Base-by-base conservation (phyloP, 1,140 invertebrate genomes). In the Lepidostoma basale region DNA sequence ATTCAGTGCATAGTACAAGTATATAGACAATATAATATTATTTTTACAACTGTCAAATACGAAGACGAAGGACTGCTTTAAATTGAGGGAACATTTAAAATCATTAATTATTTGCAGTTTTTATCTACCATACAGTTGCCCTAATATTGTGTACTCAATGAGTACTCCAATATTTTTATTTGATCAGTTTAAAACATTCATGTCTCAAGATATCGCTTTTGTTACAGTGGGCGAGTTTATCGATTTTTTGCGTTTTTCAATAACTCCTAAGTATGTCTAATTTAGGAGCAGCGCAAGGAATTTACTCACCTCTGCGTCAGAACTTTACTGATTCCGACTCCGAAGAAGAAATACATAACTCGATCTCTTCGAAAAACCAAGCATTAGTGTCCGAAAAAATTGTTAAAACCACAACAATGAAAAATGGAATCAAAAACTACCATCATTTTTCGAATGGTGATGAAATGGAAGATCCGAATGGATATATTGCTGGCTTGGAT, bases 281-380 rank as follows among this genome's bases (percentile, higher is more conserved):
- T 44, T 58, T 47, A 63, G 70, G 70, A 68, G 12, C 66, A 12
- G 62, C 56, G 47, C 70, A 68, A 74, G 87, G 84, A 72, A 84
- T 85, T 74, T 92, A 92, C 77, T 82, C 89, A 65, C 89, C 89
- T 30, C 75, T 92, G 73, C 89, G 87, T 14, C 89, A 92, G 79
- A 87, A 86, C 69, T 82, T 91, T 67, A 88, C 88, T 45, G 90
- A 90, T 76, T 90, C 89, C 0, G 89, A 90, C 72, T 90, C 88
- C 1, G 89, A 91, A 69, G 89, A 90, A 72, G 90, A 91, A 68
- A 78, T 83, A 47, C 70, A 72, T 40, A 68, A 66, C 44, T 63
- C 82, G 78, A 58, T 81, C 73, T 76, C 74, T 69, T 26, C 74
- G 23, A 68, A 74, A 52, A 79, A 78, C 22, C 69, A 69, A 67